phyloP scores from a whole-genome alignment of 2,797 vertebrate species.

The Cryptoblepharus egeriae region DNA sequence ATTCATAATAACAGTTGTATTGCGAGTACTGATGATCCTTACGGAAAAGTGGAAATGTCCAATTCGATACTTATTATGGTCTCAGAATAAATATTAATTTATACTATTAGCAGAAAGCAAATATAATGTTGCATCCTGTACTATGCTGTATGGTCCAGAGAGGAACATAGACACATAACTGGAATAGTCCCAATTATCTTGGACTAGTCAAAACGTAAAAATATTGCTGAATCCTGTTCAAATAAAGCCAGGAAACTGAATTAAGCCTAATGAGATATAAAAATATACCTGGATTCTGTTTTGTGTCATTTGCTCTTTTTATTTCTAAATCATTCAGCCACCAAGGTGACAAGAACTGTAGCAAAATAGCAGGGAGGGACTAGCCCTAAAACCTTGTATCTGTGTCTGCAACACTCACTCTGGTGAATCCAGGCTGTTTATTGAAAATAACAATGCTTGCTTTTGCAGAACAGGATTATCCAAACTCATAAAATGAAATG shows the following conservation, averaged over 20 bases:
- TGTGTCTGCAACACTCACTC: constrained; percentile 54
- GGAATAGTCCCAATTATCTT: constrained; percentile 7
- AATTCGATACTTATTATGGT: too few species aligned
- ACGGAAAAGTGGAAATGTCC: background rate
- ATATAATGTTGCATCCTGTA: constrained; percentile 24
- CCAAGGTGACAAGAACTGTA: constrained; percentile 70
- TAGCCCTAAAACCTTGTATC: constrained; percentile 64
- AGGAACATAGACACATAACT: background rate
- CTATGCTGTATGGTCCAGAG: background rate
- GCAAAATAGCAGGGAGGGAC: constrained; percentile 54
- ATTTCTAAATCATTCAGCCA: constrained; percentile 72
- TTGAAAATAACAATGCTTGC: constrained; percentile 65
- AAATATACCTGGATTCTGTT: constrained; percentile 69
- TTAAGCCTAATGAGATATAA: constrained; percentile 49
- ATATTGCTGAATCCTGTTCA: constrained; percentile 30
- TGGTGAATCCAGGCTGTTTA: constrained; percentile 54
- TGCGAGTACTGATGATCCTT: background rate
- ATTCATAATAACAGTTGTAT: background rate
- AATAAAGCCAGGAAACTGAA: constrained; percentile 46
- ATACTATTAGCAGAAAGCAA: background rate
- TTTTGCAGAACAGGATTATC: constrained; percentile 57
- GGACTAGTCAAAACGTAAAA: constrained; percentile 11
- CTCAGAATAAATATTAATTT: too few species aligned
- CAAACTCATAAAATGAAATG: constrained; percentile 64
- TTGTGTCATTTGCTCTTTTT: constrained; percentile 67